Base-by-base conservation (phyloP, 2,888 invertebrate species). In the Agrypnus murinus region DNA sequence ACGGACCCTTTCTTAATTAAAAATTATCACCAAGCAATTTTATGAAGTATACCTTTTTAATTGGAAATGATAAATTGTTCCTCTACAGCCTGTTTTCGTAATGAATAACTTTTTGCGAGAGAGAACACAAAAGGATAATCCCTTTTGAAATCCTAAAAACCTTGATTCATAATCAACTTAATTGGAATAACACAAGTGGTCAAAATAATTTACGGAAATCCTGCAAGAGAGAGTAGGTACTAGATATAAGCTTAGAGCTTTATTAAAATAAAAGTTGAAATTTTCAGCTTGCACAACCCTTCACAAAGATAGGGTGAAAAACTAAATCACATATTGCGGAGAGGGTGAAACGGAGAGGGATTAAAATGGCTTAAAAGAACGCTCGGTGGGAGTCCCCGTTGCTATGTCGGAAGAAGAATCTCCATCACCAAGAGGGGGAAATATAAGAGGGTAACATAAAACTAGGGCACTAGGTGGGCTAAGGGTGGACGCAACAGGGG, bases 391-490 rank as follows among this genome's bases (percentile, higher is more conserved):
- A 57, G 66, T 70, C 66, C 65, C 71, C 73, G 70, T 63, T 77
- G 74, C 77, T 77, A 75, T 77, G 78, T 76, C 74, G 76, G 74
- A 66, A 76, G 77, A 77, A 76, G 70, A 73, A 73, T 75, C 72
- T 67, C 71, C 71, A 72, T 69, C 72, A 64, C 69, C 71, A 72
- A 65, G 64, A 77, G 76, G 77, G 75, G 79, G 70, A 71, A 69
- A 72, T 25, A 25, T 25, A 73, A 64, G 71, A 72, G 76, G 79
- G 77, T 78, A 60, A 25, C 60, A 75, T 76, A 78, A 76, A 79
- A 80, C 67, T 80, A 74, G 80, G 78, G 76, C 80, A 80, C 75
- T 79, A 78, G 79, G 80, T 76, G 79, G 79, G 73, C 63, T 71
- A 53, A 65, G 66, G 75, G 69, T 66, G 74, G 72, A 68, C 58